Percentiles rank a stretch among this genome's conserved stretches.
Evolutionary conservation across 1,140 invertebrate species (phyloP).

Genomic region (Apis cerana): DNA sequence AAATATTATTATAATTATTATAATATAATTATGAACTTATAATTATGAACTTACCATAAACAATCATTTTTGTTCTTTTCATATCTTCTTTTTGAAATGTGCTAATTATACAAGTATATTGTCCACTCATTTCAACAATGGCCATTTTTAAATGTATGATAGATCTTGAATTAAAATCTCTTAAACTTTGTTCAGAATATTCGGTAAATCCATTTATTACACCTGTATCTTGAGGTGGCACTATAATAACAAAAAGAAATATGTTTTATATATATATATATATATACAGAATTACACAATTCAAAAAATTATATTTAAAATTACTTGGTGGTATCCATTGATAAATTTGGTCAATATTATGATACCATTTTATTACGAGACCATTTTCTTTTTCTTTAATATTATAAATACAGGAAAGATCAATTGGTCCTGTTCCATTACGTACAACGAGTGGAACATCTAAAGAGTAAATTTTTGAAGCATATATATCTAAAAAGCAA

Average conservation of each 20-base stretch:
- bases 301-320: background rate
- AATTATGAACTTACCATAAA: conserved; percentile 84
- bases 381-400: conserved; percentile 83
- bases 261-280: background rate
- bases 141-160: conserved; percentile 86
- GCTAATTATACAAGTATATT: conserved; percentile 87
- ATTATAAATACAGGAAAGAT: conserved; percentile 88
- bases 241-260: conserved; percentile 26
- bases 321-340: conserved; percentile 88
- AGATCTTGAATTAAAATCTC: conserved; percentile 82
- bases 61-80: conserved; percentile 85
- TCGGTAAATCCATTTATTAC: conserved; percentile 85
- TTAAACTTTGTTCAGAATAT: conserved; percentile 83
- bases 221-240: conserved; percentile 83
- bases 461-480: conserved; percentile 84
- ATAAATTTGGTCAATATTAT: conserved; percentile 86
- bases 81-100: conserved; percentile 86
- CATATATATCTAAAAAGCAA: conserved; percentile 46
- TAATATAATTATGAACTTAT: conserved; percentile 74
- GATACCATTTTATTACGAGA: conserved; percentile 90
- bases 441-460: conserved; percentile 85
- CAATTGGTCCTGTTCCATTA: conserved; percentile 84
- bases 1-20: background rate
- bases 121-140: conserved; percentile 86
- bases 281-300: background rate